Evolutionary conservation across 1,140 invertebrate genomes (phyloP), one percentile per base, ranked within the genome.

Genomic region (Phortica variegata): DNA sequence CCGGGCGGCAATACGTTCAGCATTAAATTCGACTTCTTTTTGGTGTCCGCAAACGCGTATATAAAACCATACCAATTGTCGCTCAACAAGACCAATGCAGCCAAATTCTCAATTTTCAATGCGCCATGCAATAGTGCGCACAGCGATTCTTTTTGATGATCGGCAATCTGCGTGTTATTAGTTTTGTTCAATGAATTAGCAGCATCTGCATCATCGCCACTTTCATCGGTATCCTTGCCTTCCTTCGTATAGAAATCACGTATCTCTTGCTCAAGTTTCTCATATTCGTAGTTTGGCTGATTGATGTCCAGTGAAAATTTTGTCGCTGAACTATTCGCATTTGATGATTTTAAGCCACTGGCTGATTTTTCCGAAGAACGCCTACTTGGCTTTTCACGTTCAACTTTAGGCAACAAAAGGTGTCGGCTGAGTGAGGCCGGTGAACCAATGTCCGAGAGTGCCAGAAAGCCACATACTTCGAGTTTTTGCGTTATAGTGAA

Each of bases 21-120:
- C 87, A 97, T 91, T 8, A 97, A 78, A 77, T 95, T 97, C 0
- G 93, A 96, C 72, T 96, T 95, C 63, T 97, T 96, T 62, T 96
- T 95, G 20, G 85, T 88, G 72, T 97, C 93, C 6, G 92, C 90
- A 87, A 91, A 96, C 0, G 93, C 94, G 68, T 94, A 92, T 38
- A 97, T 81, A 55, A 97, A 90, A 19, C 94, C 95, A 79, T 86
- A 97, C 95, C 94, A 97, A 56, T 94, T 87, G 2, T 87, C 83
- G 9, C 87, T 91, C 4, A 93, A 77, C 49, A 82, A 72, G 41
- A 91, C 90, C 26, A 95, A 73, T 0, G 89, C 91, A 21, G 87
- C 86, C 84, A 91, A 86, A 61, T 88, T 89, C 79, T 93, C 90
- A 33, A 91, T 49, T 80, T 97, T 97, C 3, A 98, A 79, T 42